Percentiles rank a stretch among this genome's conserved stretches.
phyloP scores from a whole-genome alignment of 2,113 vertebrate species.

The Perognathus longimembris region DNA sequence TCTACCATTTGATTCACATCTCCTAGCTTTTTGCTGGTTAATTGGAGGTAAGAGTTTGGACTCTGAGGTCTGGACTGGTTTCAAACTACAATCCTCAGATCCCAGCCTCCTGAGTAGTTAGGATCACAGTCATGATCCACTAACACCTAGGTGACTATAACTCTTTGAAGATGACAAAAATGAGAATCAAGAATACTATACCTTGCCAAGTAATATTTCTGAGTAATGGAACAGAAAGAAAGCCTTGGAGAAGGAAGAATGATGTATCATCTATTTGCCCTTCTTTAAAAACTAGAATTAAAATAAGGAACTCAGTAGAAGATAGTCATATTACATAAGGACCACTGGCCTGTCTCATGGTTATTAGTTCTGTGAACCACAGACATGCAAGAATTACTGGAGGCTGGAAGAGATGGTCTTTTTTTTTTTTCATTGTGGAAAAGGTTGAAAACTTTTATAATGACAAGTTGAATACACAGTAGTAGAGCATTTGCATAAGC shows the following conservation, averaged over 20 bases:
- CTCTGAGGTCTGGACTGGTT: no score
- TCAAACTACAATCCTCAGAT: no score
- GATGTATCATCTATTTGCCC: not conserved
- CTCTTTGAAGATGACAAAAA: not conserved
- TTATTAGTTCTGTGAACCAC: not conserved
- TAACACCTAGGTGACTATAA: no score
- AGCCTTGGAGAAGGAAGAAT: not conserved
- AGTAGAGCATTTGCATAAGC: no score
- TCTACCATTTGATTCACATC: no score
- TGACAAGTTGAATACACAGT: not conserved
- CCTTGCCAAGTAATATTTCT: conserved; percentile 14
- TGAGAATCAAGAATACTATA: conserved; percentile 37
- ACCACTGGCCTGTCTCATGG: not conserved
- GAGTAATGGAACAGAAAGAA: not conserved
- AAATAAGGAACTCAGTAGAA: conserved; percentile 18
- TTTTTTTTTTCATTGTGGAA: not conserved
- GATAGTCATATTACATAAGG: not conserved
- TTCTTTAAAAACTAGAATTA: conserved; percentile 25
- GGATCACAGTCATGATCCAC: no score
- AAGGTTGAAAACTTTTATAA: not conserved
- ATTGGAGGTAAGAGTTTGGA: no score
- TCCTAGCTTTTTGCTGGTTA: no score
- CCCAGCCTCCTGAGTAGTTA: no score
- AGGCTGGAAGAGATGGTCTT: not conserved
- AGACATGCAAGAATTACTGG: not conserved